Evolutionary conservation across 37 sponge, comb jelly and placozoan genomes (phyloP).

Genomic region (Beroe forskalii): DNA sequence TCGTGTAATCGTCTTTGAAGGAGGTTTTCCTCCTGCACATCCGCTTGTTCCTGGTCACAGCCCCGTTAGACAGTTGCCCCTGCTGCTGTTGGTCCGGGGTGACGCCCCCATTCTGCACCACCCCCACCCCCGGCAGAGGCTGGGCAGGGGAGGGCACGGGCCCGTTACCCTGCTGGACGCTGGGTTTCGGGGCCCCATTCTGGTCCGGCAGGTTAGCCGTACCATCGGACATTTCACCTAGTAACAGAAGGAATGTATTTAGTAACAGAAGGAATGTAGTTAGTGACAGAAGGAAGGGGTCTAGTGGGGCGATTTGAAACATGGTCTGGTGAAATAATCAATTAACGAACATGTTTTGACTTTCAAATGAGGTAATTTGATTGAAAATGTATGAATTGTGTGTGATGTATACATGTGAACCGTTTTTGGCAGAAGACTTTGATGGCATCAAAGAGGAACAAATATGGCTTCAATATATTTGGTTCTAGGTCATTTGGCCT

Average conservation of each 20-base stretch:
- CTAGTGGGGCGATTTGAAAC: too few species aligned
- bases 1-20: slow-evolving; percentile 37
- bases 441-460: too few species aligned
- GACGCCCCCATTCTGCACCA: too few species aligned
- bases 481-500: too few species aligned
- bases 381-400: too few species aligned
- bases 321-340: neutral
- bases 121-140: neutral
- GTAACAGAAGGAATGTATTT: neutral
- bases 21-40: slow-evolving; percentile 15
- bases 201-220: neutral
- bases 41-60: slow-evolving; percentile 17
- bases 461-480: too few species aligned
- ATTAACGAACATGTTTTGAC: neutral
- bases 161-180: neutral
- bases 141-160: neutral
- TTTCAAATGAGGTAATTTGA: too few species aligned
- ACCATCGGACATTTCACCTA: neutral
- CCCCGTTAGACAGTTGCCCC: neutral
- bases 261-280: neutral
- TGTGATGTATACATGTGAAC: too few species aligned
- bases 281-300: neutral
- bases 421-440: too few species aligned
- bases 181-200: neutral
- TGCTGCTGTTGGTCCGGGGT: neutral